Conservation (phyloP, 2,797 vertebrate genomes). For the Takifugu ocellatus region DNA sequence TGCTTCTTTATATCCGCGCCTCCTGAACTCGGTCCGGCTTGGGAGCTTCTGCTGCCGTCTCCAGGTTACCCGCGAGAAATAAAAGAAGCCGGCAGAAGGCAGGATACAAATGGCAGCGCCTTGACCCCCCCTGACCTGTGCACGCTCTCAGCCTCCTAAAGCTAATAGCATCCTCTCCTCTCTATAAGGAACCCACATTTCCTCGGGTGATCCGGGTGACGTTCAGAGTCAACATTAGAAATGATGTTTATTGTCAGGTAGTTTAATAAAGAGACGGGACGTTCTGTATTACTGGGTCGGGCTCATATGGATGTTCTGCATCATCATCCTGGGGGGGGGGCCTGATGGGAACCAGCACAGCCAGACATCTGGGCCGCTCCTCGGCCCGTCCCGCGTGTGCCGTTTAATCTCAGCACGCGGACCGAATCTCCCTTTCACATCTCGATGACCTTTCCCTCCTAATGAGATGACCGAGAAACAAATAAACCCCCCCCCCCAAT, state of each 20-base stretch:
- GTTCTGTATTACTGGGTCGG: background rate
- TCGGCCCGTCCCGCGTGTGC: background rate
- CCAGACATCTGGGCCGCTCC: too few species aligned
- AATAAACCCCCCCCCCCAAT: slow-evolving; percentile 84
- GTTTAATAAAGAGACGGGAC: slow-evolving; percentile 45
- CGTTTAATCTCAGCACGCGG: slow-evolving; percentile 30
- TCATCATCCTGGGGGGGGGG: slow-evolving; percentile 22
- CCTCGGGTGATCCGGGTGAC: slow-evolving; percentile 30
- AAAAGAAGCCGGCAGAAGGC: slow-evolving; percentile 67
- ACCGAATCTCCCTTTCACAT: slow-evolving; percentile 75
- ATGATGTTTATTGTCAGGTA: slow-evolving; percentile 66
- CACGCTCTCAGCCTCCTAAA: slow-evolving; percentile 70
- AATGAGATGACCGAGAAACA: slow-evolving; percentile 91
- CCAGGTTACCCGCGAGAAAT: slow-evolving; percentile 74
- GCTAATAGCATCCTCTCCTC: slow-evolving; percentile 44
- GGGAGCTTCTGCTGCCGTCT: slow-evolving; percentile 49
- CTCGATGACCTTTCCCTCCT: slow-evolving; percentile 87
- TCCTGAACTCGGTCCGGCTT: slow-evolving; percentile 46
- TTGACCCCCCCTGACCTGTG: slow-evolving; percentile 78
- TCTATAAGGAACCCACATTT: slow-evolving; percentile 70
- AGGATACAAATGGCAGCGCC: slow-evolving; percentile 79
- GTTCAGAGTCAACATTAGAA: slow-evolving; percentile 61
- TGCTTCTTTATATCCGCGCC: slow-evolving; percentile 21
- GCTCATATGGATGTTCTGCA: too few species aligned
- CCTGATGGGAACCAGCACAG: slow-evolving; percentile 49